phyloP scores from a whole-genome alignment of 2,888 invertebrate species.

The Luffia ferchaultella region DNA sequence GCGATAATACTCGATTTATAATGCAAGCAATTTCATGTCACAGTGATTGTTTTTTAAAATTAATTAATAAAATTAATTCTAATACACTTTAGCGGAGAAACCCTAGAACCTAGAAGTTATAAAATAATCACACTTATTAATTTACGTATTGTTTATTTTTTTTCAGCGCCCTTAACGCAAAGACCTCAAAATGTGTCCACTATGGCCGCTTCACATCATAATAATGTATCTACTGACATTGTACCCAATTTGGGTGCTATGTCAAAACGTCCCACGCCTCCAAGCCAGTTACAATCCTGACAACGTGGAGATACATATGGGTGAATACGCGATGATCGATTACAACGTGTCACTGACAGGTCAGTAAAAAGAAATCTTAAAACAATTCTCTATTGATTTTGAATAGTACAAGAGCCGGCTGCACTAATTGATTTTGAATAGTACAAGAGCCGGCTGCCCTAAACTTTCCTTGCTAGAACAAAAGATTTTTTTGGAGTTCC shows the following conservation, averaged over 20 bases:
- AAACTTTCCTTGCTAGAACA: too few relatives aligned
- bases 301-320: conserved; percentile 49
- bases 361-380: too few relatives aligned
- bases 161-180: conserved; percentile 18
- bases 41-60: too few relatives aligned
- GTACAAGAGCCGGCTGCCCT: too few relatives aligned
- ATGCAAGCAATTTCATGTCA: too few relatives aligned
- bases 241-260: conserved; percentile 60
- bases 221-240: conserved; percentile 61
- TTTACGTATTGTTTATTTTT: conserved; percentile 7
- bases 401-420: too few relatives aligned
- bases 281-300: conserved; percentile 39
- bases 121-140: background rate
- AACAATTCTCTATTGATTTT: background rate
- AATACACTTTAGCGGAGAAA: background rate
- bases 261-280: conserved; percentile 43
- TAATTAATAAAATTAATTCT: background rate
- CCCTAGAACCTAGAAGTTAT: background rate
- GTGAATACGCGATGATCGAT: conserved; percentile 26
- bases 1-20: too few relatives aligned
- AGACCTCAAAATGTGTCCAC: conserved; percentile 59
- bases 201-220: conserved; percentile 68
- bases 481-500: too few relatives aligned
- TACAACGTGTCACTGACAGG: conserved; percentile 44
- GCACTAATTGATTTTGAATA: too few relatives aligned